A percentile compares a stretch with the other conserved stretches of the same genome.
phyloP scores from a whole-genome alignment of 2,888 invertebrate species.

The Ormia ochracea region DNA sequence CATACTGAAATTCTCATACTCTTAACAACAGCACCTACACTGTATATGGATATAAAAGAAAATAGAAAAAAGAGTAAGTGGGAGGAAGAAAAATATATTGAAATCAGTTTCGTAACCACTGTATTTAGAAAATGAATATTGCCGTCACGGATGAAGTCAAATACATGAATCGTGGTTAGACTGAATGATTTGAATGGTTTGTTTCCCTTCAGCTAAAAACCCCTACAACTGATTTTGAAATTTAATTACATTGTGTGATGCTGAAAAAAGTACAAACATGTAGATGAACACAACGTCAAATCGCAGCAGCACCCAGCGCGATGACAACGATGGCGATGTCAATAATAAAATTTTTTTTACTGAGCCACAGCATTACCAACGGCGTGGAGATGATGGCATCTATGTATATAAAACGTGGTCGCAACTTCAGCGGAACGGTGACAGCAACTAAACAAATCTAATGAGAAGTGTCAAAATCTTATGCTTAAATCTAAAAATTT shows the following conservation, averaged over 20 bases:
- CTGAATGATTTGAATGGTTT: constrained; percentile 57
- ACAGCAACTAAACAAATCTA: constrained; percentile 34
- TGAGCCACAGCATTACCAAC: constrained; percentile 1
- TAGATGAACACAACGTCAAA: neutral
- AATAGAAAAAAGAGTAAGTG: neutral
- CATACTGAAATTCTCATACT: no score
- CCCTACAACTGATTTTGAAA: constrained; percentile 57
- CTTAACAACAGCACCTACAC: constrained; percentile 18
- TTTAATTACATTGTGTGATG: constrained; percentile 59
- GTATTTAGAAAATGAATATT: constrained; percentile 42
- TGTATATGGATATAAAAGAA: constrained; percentile 7
- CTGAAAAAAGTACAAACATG: constrained; percentile 40
- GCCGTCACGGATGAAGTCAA: constrained; percentile 52
- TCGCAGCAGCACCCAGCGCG: constrained; percentile 18
- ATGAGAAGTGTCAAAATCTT: constrained; percentile 59
- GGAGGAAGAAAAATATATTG: neutral
- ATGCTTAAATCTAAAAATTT: constrained; percentile 37
- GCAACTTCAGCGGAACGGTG: constrained; percentile 25
- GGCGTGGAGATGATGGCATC: neutral
- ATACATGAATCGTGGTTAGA: constrained; percentile 57
- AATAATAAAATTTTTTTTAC: constrained; percentile 35
- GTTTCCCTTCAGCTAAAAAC: constrained; percentile 52
- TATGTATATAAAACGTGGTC: neutral
- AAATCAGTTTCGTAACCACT: constrained; percentile 31
- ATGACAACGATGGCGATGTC: constrained; percentile 32